These are phyloP conservation scores for Drosophila nigrodunni DNA, from an alignment of 1,140 invertebrate species.

Conservation along the genomic window DNA sequence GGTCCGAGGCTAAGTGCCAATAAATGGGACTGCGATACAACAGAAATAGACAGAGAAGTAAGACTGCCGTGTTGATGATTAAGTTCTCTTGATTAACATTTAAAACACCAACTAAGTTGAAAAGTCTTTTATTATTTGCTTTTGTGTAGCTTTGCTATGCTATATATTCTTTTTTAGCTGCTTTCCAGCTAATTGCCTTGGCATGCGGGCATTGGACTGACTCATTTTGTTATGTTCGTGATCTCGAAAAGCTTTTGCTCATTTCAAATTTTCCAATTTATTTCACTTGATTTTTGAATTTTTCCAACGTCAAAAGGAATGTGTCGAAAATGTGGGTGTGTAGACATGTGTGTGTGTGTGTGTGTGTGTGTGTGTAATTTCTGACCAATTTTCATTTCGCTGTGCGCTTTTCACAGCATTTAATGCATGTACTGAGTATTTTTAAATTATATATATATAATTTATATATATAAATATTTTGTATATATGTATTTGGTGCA, in stretches of 20 bases:
- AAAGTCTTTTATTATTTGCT: background rate
- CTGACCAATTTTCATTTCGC: conserved; percentile 19
- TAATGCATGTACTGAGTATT: conserved; percentile 32
- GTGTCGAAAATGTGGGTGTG: conserved; percentile 30
- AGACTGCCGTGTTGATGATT: conserved; percentile 16
- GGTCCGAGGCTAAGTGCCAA: conserved; percentile 35
- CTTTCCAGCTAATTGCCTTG: conserved; percentile 69
- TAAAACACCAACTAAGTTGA: conserved; percentile 24
- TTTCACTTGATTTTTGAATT: conserved; percentile 8
- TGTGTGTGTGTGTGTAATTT: background rate
- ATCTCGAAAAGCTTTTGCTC: background rate
- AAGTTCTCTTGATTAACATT: conserved; percentile 32
- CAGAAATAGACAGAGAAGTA: conserved; percentile 7
- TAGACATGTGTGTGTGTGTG: background rate
- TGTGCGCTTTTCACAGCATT: conserved; percentile 24
- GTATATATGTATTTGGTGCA: conserved; percentile 14
- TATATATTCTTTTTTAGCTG: background rate
- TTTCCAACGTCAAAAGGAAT: conserved; percentile 39
- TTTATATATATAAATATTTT: conserved; percentile 3
- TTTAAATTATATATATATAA: conserved; percentile 18
- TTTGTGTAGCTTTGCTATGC: too few species aligned
- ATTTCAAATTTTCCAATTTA: conserved; percentile 21
- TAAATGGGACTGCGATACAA: conserved; percentile 7
- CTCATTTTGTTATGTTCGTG: conserved; percentile 4
- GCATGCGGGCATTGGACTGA: conserved; percentile 46